Evolutionary conservation across 2,888 invertebrate species (phyloP), one percentile per base, ranked within the genome.

Genomic region (Hirudinaria manillensis): DNA sequence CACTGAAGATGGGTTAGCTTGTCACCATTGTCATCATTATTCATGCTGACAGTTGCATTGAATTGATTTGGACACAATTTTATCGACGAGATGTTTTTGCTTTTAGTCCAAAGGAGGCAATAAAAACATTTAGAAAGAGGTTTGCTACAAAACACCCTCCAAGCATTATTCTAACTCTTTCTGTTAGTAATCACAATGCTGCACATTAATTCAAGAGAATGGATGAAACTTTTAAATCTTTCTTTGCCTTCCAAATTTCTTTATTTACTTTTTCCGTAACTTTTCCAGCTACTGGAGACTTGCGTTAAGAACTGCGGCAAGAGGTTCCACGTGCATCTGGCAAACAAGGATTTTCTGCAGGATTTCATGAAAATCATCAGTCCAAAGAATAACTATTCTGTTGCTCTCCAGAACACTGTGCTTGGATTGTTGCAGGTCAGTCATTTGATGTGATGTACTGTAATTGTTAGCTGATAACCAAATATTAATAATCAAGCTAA

Each of bases 291-390:
- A 56, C 87, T 98, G 80, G 98, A 98, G 86, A 96, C 97, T 0
- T 95, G 96, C 86, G 97, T 99, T 1, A 98, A 99, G 87, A 98
- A 99, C 87, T 98, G 98, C 87, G 93, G 94, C 65, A 92, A 91
- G 85, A 89, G 91, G 76, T 95, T 99, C 84, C 98, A 98, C 85
- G 86, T 91, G 7, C 87, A 94, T 77, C 92, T 93, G 2, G 94
- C 95, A 84, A 81, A 90, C 81, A 94, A 95, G 87, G 98, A 99
- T 84, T 98, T 98, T 84, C 91, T 97, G 81, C 91, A 92, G 79
- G 89, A 89, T 79, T 84, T 89, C 76, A 88, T 89, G 45, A 89
- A 88, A 81, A 84, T 90, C 70, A 89, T 90, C 80, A 89, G 97
- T 24, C 97, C 98, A 19, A 98, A 98, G 87, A 95, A 97, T 86